These are phyloP conservation scores for Gymnoscopelus microlampas DNA, from an alignment of 2,797 vertebrate species.

Conservation along the genomic window DNA sequence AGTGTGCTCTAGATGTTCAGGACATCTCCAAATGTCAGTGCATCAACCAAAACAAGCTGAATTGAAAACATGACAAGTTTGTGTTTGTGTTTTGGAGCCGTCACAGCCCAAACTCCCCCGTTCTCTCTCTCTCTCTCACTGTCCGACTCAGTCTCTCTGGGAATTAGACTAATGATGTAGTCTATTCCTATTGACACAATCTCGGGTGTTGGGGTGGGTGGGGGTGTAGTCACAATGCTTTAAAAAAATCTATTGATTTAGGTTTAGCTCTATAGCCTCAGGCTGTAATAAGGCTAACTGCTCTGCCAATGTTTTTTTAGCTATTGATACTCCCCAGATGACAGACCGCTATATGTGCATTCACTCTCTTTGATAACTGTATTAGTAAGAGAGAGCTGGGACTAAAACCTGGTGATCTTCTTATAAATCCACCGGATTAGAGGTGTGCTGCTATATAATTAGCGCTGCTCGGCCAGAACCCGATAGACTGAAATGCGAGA, in stretches of 20 bases:
- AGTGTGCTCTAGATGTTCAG: no score
- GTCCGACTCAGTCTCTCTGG: slow-evolving; percentile 8
- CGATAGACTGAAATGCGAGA: slow-evolving; percentile 19
- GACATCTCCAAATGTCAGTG: no score
- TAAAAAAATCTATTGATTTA: slow-evolving; percentile 57
- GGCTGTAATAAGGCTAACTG: slow-evolving; percentile 52
- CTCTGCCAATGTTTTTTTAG: slow-evolving; percentile 43
- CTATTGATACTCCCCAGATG: slow-evolving; percentile 27
- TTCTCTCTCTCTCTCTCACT: no score
- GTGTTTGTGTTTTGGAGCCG: no score
- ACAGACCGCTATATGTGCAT: slow-evolving; percentile 3
- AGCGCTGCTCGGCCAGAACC: slow-evolving; percentile 6
- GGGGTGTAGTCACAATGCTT: slow-evolving; percentile 36
- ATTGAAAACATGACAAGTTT: no score
- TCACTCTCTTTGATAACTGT: slow-evolving; percentile 18
- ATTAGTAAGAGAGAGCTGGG: slow-evolving; percentile 5
- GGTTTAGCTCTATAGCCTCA: slow-evolving; percentile 45
- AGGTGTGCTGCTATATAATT: slow-evolving; percentile 20
- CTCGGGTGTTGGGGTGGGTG: slow-evolving; percentile 31
- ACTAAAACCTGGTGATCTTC: not conserved
- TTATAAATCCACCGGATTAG: slow-evolving; percentile 11
- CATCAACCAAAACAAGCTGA: no score
- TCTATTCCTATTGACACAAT: slow-evolving; percentile 40
- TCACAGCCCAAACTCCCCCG: no score
- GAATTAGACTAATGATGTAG: slow-evolving; percentile 21